Evolutionary conservation across 2,113 vertebrate genomes (phyloP).

Genomic region (Prolemur simus): DNA sequence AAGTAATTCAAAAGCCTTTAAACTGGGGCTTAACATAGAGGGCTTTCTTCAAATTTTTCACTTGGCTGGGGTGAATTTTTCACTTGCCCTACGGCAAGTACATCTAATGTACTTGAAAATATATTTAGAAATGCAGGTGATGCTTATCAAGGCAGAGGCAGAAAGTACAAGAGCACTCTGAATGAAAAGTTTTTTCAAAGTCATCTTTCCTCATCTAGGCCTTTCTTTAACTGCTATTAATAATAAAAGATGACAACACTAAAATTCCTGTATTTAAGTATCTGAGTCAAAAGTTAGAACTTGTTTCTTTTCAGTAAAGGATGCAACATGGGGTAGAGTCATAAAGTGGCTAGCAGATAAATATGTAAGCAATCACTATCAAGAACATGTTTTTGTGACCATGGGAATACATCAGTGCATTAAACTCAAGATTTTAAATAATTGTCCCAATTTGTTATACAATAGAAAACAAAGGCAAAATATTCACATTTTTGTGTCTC

Average conservation of each 20-base stretch:
- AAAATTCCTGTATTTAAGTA: background rate
- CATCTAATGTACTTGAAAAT: background rate
- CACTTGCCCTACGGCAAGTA: slow-evolving; percentile 16
- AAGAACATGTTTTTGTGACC: slow-evolving; percentile 9
- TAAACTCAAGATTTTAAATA: background rate
- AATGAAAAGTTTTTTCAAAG: background rate
- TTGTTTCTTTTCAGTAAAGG: background rate
- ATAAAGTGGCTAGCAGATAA: background rate
- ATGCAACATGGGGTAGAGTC: background rate
- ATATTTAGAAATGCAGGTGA: background rate
- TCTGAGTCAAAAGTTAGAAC: background rate
- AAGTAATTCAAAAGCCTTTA: slow-evolving; percentile 50
- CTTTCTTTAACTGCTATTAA: slow-evolving; percentile 10
- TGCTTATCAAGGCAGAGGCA: background rate
- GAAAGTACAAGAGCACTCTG: background rate
- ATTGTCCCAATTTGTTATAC: background rate
- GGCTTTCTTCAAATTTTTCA: slow-evolving; percentile 31
- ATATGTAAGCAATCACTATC: background rate
- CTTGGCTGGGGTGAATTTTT: background rate
- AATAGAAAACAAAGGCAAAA: slow-evolving; percentile 25
- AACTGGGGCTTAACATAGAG: background rate
- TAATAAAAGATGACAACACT: background rate
- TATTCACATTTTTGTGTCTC: background rate
- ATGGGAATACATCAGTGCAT: background rate
- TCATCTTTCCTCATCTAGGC: background rate